Evolutionary conservation across 1,140 invertebrate species (phyloP).

Genomic region (Andrena cerasifolii): DNA sequence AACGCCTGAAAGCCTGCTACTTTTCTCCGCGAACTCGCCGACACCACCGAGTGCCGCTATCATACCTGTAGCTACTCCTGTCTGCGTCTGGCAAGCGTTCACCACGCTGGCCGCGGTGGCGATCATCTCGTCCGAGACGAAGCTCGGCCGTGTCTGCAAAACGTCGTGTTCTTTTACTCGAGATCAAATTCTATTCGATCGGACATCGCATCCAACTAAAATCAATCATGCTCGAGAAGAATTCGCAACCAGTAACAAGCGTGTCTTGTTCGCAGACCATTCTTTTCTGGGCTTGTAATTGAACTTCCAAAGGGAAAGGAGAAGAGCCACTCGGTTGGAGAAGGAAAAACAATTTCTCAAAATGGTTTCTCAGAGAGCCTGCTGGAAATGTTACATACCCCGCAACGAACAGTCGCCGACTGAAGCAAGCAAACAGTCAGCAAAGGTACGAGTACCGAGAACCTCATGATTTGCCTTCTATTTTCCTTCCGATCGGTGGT

Average conservation of each 20-base stretch:
- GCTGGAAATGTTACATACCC: conserved; percentile 47
- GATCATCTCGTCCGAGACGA: conserved; percentile 78
- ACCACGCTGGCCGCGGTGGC: conserved; percentile 74
- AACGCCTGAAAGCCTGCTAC: not conserved
- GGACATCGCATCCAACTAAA: too few relatives aligned
- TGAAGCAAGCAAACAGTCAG: conserved; percentile 45
- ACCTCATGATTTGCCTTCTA: conserved; percentile 32
- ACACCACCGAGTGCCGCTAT: too few relatives aligned
- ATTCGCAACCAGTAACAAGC: too few relatives aligned
- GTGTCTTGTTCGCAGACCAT: too few relatives aligned
- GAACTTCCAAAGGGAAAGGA: not conserved
- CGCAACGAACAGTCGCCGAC: conserved; percentile 43
- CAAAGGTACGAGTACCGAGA: conserved; percentile 13
- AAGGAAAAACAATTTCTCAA: not conserved
- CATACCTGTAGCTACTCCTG: conserved; percentile 75
- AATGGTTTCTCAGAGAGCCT: not conserved
- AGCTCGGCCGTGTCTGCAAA: conserved; percentile 73
- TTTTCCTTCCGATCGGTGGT: not conserved
- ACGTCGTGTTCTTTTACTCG: not conserved
- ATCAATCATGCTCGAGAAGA: too few relatives aligned
- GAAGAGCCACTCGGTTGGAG: too few relatives aligned
- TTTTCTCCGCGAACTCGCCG: too few relatives aligned
- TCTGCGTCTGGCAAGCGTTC: conserved; percentile 77
- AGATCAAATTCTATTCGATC: not conserved
- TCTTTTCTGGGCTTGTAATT: too few relatives aligned